Percentiles rank a stretch among this genome's conserved stretches.
Evolutionary conservation across 2,113 vertebrate species (phyloP).

Genomic region (Stictonetta naevosa): DNA sequence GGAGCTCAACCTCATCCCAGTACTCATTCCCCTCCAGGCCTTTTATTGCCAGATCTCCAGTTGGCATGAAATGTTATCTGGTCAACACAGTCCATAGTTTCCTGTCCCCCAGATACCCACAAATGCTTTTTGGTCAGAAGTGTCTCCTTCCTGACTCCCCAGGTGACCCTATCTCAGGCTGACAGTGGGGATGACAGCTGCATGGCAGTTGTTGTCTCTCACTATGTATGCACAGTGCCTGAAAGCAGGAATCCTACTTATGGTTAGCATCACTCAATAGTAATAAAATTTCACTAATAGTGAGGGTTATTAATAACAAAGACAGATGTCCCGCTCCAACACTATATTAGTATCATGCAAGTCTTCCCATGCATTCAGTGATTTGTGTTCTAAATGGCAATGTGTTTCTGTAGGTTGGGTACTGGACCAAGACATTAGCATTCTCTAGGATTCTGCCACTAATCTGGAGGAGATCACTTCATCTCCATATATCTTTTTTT

Average conservation of each 20-base stretch:
- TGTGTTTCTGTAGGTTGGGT: neutral
- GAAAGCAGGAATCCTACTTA: neutral
- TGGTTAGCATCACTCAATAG: neutral
- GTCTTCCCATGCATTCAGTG: neutral
- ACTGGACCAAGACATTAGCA: neutral
- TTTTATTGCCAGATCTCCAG: neutral
- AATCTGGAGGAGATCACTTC: neutral
- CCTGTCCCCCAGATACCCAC: accelerated
- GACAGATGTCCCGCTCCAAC: accelerated
- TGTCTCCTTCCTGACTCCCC: neutral
- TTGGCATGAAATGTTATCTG: accelerated
- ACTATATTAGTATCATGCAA: accelerated
- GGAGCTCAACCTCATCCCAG: neutral
- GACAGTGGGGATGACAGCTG: neutral
- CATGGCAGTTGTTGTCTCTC: neutral
- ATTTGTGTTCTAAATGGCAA: neutral
- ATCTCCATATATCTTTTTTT: neutral
- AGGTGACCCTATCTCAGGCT: neutral
- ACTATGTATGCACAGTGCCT: accelerated
- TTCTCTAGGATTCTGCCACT: neutral
- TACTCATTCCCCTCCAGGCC: neutral
- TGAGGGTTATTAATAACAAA: neutral
- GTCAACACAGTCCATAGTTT: neutral
- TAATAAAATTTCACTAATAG: neutral
- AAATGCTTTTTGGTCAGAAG: neutral